These are phyloP conservation scores for Gasterosteus aculeatus DNA, from an alignment of 2,113 vertebrate species.

Conservation along the genomic window DNA sequence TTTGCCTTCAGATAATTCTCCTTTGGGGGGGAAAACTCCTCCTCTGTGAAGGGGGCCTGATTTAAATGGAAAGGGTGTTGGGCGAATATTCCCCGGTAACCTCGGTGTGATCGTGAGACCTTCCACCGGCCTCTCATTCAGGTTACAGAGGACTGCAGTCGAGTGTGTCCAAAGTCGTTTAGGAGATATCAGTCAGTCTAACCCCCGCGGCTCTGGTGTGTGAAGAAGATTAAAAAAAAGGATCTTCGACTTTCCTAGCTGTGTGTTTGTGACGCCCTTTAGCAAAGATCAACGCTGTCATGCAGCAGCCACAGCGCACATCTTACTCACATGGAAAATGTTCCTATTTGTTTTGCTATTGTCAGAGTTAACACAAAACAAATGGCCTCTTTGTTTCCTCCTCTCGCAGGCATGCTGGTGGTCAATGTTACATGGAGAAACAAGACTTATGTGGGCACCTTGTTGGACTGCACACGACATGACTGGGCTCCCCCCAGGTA, in stretches of 20 bases:
- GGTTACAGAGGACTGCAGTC: constrained; percentile 35
- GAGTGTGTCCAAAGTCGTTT: constrained; percentile 54
- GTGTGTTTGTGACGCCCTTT: constrained; percentile 24
- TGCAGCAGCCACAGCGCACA: constrained; percentile 2
- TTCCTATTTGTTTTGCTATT: neutral
- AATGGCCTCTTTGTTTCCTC: constrained; percentile 14
- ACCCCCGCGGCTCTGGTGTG: constrained; percentile 25
- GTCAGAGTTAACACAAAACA: neutral
- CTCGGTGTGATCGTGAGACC: constrained; percentile 51
- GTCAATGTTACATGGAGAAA: constrained; percentile 99
- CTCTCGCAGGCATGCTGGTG: constrained; percentile 92
- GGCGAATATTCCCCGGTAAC: constrained; percentile 58
- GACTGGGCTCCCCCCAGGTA: constrained; percentile 99
- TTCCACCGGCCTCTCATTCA: constrained; percentile 39
- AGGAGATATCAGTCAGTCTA: constrained; percentile 40
- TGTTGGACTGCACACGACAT: constrained; percentile 96
- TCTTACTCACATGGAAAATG: neutral
- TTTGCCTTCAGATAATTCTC: constrained; percentile 62
- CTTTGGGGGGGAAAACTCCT: constrained; percentile 43
- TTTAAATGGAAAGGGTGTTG: constrained; percentile 63
- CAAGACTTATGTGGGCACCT: constrained; percentile 96
- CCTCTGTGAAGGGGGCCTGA: constrained; percentile 48
- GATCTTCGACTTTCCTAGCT: constrained; percentile 36
- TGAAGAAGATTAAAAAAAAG: constrained; percentile 39
- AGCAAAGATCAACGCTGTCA: constrained; percentile 35